phyloP scores from a whole-genome alignment of 30 jellyfish, hydroid and myxozoan genomes.

The Aurelia aurita region DNA sequence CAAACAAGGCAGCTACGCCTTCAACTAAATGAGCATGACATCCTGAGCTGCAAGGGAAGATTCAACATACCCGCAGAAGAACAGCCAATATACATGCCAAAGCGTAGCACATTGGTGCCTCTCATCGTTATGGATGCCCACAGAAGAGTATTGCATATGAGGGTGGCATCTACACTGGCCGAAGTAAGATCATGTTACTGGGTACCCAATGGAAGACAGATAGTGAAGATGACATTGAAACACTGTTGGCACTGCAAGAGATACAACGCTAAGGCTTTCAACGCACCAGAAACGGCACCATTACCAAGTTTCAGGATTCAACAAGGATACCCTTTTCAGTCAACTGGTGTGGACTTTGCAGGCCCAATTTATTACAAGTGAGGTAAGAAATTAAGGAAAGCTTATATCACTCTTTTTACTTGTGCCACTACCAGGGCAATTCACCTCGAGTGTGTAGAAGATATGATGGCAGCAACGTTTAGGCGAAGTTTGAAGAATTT shows the following conservation, averaged over 20 bases:
- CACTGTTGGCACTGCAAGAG: constrained; percentile 49
- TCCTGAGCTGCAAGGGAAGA: constrained; percentile 47
- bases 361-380: constrained; percentile 26
- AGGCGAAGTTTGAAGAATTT: constrained; percentile 43
- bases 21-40: background rate
- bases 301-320: constrained; percentile 44
- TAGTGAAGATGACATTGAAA: constrained; percentile 15
- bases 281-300: constrained; percentile 28
- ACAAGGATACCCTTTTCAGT: constrained; percentile 28
- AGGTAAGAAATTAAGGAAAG: constrained; percentile 34
- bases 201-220: constrained; percentile 44
- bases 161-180: constrained; percentile 63
- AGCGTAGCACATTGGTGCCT: background rate
- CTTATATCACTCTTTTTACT: constrained; percentile 47
- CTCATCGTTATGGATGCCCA: constrained; percentile 46
- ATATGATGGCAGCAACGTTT: constrained; percentile 28
- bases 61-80: constrained; percentile 46
- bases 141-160: constrained; percentile 49
- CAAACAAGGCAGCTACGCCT: constrained; percentile 6
- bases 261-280: constrained; percentile 37
- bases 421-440: constrained; percentile 70
- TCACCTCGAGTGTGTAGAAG: constrained; percentile 42
- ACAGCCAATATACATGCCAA: constrained; percentile 61
- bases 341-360: constrained; percentile 60
- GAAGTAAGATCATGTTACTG: constrained; percentile 19